Percentiles rank a stretch among this genome's conserved stretches.
Evolutionary conservation across 2,888 invertebrate species (phyloP).

Genomic region (Globia sparganii): DNA sequence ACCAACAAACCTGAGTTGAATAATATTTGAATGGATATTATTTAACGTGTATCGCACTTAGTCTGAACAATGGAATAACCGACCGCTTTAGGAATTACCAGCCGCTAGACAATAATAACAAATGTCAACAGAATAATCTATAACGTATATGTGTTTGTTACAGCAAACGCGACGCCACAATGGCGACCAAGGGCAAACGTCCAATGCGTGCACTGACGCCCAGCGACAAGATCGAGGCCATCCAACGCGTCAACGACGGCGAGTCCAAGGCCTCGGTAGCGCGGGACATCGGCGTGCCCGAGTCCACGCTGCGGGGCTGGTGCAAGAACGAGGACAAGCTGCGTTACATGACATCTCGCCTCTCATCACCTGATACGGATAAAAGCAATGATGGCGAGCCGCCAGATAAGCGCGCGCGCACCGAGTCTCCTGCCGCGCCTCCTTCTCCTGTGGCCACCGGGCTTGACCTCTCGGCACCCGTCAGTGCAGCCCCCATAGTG

Average conservation of each 20-base stretch:
- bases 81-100: slow-evolving; percentile 36
- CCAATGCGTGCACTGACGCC: slow-evolving; percentile 94
- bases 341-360: slow-evolving; percentile 92
- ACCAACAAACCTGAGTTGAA: slow-evolving; percentile 24
- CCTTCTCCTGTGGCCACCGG: slow-evolving; percentile 78
- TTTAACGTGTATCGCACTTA: neutral
- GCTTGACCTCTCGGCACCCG: slow-evolving; percentile 84
- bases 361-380: slow-evolving; percentile 93
- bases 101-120: slow-evolving; percentile 5
- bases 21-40: slow-evolving; percentile 17
- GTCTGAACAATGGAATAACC: slow-evolving; percentile 18
- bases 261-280: slow-evolving; percentile 96
- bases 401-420: slow-evolving; percentile 85
- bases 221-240: slow-evolving; percentile 95
- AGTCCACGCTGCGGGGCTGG: slow-evolving; percentile 96
- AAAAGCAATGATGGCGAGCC: slow-evolving; percentile 89
- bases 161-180: slow-evolving; percentile 85
- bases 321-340: slow-evolving; percentile 96
- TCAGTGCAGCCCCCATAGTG: slow-evolving; percentile 67
- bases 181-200: slow-evolving; percentile 94
- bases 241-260: slow-evolving; percentile 95
- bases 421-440: slow-evolving; percentile 82
- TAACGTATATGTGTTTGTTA: slow-evolving; percentile 72
- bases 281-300: slow-evolving; percentile 95
- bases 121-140: slow-evolving; percentile 22